These are phyloP conservation scores for Eumacrocentrus americanus DNA, from an alignment of 2,888 invertebrate genomes.

Conservation along the genomic window DNA sequence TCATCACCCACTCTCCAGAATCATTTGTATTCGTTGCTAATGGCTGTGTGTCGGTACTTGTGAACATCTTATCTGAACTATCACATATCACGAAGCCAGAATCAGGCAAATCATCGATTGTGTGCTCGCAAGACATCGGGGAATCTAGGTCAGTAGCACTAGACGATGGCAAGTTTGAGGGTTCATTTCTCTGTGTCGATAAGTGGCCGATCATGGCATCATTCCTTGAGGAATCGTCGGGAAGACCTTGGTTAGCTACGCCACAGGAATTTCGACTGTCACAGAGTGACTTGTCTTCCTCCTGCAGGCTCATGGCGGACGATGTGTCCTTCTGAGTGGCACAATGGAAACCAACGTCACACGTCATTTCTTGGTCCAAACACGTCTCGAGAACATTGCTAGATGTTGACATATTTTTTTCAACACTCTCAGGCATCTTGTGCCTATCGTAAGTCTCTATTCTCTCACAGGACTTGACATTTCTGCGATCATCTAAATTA, in stretches of 20 bases:
- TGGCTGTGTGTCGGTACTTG: constrained; percentile 47
- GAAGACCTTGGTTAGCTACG: constrained; percentile 18
- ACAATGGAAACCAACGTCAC: constrained; percentile 23
- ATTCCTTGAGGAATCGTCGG: constrained; percentile 30
- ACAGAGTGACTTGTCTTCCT: constrained; percentile 23
- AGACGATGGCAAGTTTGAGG: constrained; percentile 41
- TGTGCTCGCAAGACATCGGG: constrained; percentile 58
- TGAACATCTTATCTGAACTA: constrained; percentile 53
- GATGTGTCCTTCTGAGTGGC: constrained; percentile 15
- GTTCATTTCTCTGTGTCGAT: constrained; percentile 38
- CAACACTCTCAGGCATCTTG: constrained; percentile 30
- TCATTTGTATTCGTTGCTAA: constrained; percentile 48
- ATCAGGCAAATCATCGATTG: constrained; percentile 52
- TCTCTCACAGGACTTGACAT: constrained; percentile 47
- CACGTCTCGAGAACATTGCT: constrained; percentile 15
- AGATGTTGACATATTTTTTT: constrained; percentile 36
- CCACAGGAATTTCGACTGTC: constrained; percentile 29
- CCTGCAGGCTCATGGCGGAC: constrained; percentile 17
- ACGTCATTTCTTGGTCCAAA: constrained; percentile 38
- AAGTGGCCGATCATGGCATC: constrained; percentile 30
- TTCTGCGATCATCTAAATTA: constrained; percentile 44
- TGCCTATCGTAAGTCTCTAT: constrained; percentile 40
- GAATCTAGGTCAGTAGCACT: constrained; percentile 56
- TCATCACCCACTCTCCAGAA: constrained; percentile 54
- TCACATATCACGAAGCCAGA: constrained; percentile 50